Base-by-base conservation (phyloP, 2,888 invertebrate species). In the Synanthedon tipuliformis region DNA sequence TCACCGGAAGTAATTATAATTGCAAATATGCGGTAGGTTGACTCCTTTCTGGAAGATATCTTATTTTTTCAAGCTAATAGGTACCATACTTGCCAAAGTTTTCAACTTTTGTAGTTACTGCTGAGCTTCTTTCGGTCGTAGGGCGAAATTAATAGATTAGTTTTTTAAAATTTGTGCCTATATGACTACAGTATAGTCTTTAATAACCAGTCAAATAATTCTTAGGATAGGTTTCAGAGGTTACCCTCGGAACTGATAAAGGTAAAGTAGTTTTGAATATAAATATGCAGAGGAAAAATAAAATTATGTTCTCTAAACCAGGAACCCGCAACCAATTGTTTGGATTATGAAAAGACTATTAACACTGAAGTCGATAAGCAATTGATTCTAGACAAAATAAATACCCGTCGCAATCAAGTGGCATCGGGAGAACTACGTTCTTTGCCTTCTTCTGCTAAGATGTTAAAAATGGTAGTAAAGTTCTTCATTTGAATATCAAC, bases 341-440 rank as follows among this genome's bases (percentile, higher is more conserved):
- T 71, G 48, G 69, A 72, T 45, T 74, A 78, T 57, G 76, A 78
- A 60, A 73, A 62, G 59, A 70, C 72, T 5, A 66, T 82, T 48
- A 68, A 59, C 53, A 71, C 60, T 4, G 65, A 63, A 5, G 65
- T 62, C 53, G 78, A 78, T n/a, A 81, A 71, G 54, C 59, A 59
- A 55, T 69, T 66, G 8, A 63, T 87, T 54, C 59, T 87, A 51
- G 66, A 83, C 50, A 85, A 82, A 72, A 71, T 87, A 54, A 87
- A 87, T 57, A 69, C 61, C 41, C 71, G 86, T 13, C 71, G 86
- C 49, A 80, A 81, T 59, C 83, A 81, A 68, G 73, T 87, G 23
- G 82, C 86, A 3, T 63, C 73, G 0, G 86, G 86, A 1, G 79
- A 79, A 52, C 73, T 86, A 12, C 70, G 75, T 23, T 86, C 86